Evolutionary conservation across 2,888 invertebrate species (phyloP).

Genomic region (Eristalis pertinax): DNA sequence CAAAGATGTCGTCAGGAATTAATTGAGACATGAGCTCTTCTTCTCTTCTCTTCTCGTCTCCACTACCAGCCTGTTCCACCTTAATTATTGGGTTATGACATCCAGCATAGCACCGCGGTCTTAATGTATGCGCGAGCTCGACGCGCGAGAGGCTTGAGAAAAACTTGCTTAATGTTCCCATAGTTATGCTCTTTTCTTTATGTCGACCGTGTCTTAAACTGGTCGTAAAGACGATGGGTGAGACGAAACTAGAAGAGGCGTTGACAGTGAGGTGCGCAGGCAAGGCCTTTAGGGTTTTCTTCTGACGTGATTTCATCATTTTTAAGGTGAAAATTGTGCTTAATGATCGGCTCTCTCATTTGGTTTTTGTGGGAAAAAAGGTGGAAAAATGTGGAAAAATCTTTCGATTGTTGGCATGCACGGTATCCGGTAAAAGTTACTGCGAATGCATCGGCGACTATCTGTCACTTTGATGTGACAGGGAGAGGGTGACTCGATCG

Average conservation of each 20-base stretch:
- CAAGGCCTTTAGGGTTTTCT: slow-evolving; percentile 35
- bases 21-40: slow-evolving; percentile 43
- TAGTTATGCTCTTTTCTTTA: slow-evolving; percentile 40
- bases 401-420: background rate
- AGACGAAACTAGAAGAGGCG: slow-evolving; percentile 26
- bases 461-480: no score
- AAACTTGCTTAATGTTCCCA: slow-evolving; percentile 61
- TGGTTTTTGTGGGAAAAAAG: background rate
- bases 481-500: no score
- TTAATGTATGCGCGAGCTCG: slow-evolving; percentile 46
- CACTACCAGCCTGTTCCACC: no score
- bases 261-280: background rate
- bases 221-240: slow-evolving; percentile 20
- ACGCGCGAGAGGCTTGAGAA: slow-evolving; percentile 52
- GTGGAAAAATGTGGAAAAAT: slow-evolving; percentile 40
- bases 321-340: slow-evolving; percentile 40
- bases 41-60: background rate
- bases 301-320: slow-evolving; percentile 51
- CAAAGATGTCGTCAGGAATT: slow-evolving; percentile 58
- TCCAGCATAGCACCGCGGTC: slow-evolving; percentile 47
- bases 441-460: background rate
- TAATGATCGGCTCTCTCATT: slow-evolving; percentile 29
- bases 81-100: slow-evolving; percentile 63
- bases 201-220: slow-evolving; percentile 7
- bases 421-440: background rate